Percentiles rank a stretch among this genome's conserved stretches.
These are phyloP conservation scores for Penaeus japonicus DNA, from an alignment of 1,140 invertebrate genomes.

Conservation along the genomic window DNA sequence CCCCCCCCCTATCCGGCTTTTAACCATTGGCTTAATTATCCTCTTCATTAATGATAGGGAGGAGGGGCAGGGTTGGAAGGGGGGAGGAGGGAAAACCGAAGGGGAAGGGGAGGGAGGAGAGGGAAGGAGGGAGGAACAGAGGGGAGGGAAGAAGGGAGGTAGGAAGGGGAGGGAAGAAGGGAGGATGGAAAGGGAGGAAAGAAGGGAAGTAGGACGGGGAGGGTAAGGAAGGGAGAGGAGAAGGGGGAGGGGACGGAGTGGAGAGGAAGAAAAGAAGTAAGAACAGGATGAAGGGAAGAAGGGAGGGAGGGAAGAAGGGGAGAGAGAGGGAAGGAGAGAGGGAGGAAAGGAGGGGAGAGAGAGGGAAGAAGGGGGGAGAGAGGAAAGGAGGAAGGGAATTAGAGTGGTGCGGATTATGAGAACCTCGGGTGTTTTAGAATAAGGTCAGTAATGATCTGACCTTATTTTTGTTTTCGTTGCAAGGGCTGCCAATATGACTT, in stretches of 20 bases:
- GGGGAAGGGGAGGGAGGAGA: background rate
- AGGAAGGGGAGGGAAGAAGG: background rate
- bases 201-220: background rate
- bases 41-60: background rate
- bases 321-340: background rate
- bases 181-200: background rate
- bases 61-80: background rate
- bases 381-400: background rate
- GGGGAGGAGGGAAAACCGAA: background rate
- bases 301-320: background rate
- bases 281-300: background rate
- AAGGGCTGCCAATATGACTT: no score
- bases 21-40: no score
- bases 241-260: background rate
- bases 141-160: background rate
- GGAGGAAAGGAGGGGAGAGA: background rate
- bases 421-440: background rate
- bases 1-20: no score
- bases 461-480: no score
- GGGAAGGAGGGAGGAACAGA: background rate
- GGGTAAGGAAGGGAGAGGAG: background rate
- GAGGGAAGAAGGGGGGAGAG: background rate
- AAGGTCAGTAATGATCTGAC: background rate
- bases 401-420: background rate
- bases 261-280: background rate